Percentiles rank a stretch among this genome's conserved stretches.
Conservation (phyloP, 2,888 invertebrate species). For the Metallyticus violacea region DNA sequence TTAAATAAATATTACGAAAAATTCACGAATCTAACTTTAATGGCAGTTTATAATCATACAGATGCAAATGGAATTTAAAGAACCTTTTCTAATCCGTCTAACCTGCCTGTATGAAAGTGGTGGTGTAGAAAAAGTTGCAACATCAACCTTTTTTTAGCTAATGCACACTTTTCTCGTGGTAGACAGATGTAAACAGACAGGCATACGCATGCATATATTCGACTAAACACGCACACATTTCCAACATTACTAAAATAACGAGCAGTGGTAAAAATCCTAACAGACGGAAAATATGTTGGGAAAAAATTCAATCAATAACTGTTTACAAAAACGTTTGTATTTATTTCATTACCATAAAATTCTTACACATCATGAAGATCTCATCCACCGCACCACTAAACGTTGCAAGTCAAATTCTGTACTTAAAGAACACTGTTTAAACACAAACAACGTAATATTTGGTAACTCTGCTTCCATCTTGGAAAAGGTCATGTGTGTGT, state of each 20-base stretch:
- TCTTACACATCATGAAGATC: slow-evolving; percentile 6
- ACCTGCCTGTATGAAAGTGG: not conserved
- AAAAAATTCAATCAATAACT: slow-evolving; percentile 31
- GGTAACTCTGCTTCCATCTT: slow-evolving; percentile 41
- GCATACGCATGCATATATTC: slow-evolving; percentile 9
- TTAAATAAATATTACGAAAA: no score
- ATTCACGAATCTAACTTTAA: no score
- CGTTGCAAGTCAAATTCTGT: not conserved
- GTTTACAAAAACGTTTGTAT: slow-evolving; percentile 25
- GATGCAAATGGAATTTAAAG: no score
- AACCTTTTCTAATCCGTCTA: not conserved
- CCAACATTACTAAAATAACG: not conserved
- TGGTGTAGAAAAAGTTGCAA: not conserved
- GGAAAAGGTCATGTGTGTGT: slow-evolving; percentile 43
- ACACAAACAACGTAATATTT: slow-evolving; percentile 36
- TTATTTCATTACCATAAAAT: slow-evolving; percentile 26
- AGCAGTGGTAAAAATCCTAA: slow-evolving; percentile 1
- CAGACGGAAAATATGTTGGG: slow-evolving; percentile 31
- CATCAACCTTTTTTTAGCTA: not conserved
- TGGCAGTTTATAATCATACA: no score
- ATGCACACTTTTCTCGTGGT: not conserved
- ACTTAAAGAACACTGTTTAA: slow-evolving; percentile 3
- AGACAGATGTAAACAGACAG: not conserved
- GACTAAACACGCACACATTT: not conserved
- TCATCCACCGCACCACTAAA: not conserved